Percentiles rank a stretch among this genome's conserved stretches.
These are phyloP conservation scores for Pegoplata infirma DNA, from an alignment of 2,888 invertebrate genomes.

Conservation along the genomic window DNA sequence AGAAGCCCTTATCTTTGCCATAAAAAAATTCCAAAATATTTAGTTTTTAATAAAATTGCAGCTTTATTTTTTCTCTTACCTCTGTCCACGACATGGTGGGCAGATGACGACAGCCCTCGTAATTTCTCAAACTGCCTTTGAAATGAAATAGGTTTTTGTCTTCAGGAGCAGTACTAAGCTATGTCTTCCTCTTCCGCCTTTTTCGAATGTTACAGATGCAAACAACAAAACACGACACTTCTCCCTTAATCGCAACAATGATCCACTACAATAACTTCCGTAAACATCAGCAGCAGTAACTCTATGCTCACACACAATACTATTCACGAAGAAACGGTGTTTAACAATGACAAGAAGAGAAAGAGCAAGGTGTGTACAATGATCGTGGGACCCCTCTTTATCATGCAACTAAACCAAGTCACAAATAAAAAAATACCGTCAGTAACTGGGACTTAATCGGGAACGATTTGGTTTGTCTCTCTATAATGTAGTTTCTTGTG, in stretches of 20 bases:
- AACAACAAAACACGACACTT: conserved; percentile 45
- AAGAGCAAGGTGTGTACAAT: conserved; percentile 26
- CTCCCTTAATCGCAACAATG: conserved; percentile 45
- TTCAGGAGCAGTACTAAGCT: background rate
- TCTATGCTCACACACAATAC: conserved; percentile 36
- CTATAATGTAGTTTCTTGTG: conserved; percentile 48
- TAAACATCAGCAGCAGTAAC: conserved; percentile 57
- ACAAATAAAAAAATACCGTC: conserved; percentile 20
- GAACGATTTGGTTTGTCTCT: conserved; percentile 40
- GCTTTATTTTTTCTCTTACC: conserved; percentile 48
- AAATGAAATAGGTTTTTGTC: conserved; percentile 11
- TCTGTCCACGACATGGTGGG: conserved; percentile 66
- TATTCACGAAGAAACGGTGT: conserved; percentile 29
- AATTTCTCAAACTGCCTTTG: conserved; percentile 36
- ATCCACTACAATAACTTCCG: conserved; percentile 52
- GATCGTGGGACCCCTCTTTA: conserved; percentile 50
- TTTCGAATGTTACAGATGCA: conserved; percentile 27
- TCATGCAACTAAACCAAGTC: conserved; percentile 16
- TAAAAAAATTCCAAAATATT: conserved; percentile 12
- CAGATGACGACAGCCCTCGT: conserved; percentile 35
- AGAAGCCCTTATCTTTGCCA: conserved; percentile 46
- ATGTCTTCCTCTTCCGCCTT: conserved; percentile 50
- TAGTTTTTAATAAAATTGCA: conserved; percentile 5
- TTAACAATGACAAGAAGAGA: conserved; percentile 17
- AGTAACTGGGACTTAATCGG: conserved; percentile 49